phyloP scores from a whole-genome alignment of 2,797 vertebrate genomes.

The Allobates femoralis region DNA sequence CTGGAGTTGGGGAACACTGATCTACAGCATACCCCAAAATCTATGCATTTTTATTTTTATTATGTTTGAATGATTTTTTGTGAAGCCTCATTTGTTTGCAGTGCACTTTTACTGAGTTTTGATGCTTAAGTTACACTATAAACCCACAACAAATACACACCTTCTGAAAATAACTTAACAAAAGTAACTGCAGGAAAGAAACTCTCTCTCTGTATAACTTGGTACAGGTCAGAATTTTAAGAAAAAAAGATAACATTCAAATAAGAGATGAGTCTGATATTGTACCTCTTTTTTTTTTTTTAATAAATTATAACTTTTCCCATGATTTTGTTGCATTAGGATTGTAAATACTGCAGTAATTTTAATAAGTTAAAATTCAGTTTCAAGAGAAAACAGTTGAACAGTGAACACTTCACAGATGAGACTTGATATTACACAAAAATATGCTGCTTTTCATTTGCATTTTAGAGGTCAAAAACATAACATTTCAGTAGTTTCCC shows the following conservation, averaged over 20 bases:
- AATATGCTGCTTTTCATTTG: slow-evolving; percentile 26
- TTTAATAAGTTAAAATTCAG: slow-evolving; percentile 8
- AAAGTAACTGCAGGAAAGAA: not conserved
- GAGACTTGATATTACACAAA: slow-evolving; percentile 46
- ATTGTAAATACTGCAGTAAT: slow-evolving; percentile 27
- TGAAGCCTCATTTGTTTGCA: not conserved
- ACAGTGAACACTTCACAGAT: slow-evolving; percentile 27
- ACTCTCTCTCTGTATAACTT: not conserved
- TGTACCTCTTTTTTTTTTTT: slow-evolving; percentile 13
- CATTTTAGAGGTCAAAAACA: slow-evolving; percentile 53
- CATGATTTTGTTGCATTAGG: slow-evolving; percentile 8
- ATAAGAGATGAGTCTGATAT: not conserved
- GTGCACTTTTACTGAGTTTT: not conserved
- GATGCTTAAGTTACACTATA: too few relatives aligned
- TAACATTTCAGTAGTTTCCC: slow-evolving; percentile 64
- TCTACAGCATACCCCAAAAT: not conserved
- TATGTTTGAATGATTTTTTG: not conserved
- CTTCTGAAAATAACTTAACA: too few relatives aligned
- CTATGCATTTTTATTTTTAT: too few relatives aligned
- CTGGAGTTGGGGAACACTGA: too few relatives aligned
- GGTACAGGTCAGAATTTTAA: not conserved
- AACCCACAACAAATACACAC: too few relatives aligned
- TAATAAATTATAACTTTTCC: slow-evolving; percentile 12
- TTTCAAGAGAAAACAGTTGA: not conserved
- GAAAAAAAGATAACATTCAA: not conserved